phyloP scores from a whole-genome alignment of 2,113 vertebrate species.

The Lagenorhynchus albirostris region DNA sequence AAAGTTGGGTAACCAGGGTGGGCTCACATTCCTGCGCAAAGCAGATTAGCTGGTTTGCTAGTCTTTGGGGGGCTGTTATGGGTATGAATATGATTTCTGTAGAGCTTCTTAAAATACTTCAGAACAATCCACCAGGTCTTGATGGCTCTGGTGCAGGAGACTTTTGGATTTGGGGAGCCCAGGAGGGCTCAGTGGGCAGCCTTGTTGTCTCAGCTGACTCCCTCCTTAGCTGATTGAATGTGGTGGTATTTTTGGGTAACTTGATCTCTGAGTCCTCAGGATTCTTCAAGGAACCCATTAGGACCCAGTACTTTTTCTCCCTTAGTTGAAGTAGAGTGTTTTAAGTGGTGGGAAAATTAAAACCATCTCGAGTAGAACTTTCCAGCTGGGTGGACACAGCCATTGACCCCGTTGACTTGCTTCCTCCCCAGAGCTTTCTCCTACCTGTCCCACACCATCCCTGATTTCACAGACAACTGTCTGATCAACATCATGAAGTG shows the following conservation, averaged over 20 bases:
- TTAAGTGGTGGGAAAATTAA: neutral
- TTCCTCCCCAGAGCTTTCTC: slow-evolving; percentile 85
- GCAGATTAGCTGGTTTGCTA: neutral
- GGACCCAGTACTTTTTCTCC: neutral
- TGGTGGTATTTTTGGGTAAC: neutral
- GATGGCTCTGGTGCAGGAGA: neutral
- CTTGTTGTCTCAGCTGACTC: neutral
- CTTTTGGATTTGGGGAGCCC: neutral
- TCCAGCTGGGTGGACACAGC: neutral
- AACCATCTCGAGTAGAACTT: neutral
- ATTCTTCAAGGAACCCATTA: neutral
- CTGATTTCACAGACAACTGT: slow-evolving; percentile 97
- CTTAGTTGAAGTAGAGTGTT: neutral
- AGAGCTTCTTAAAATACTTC: neutral
- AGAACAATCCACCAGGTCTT: neutral
- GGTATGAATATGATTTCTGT: neutral
- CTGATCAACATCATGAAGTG: slow-evolving; percentile 93
- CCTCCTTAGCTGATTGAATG: neutral
- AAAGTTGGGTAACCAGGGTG: neutral
- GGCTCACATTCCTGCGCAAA: neutral
- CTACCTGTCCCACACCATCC: slow-evolving; percentile 89
- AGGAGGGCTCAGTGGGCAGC: neutral
- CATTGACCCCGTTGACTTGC: neutral
- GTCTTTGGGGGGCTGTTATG: neutral
- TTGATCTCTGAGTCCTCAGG: neutral